A percentile compares a stretch with the other conserved stretches of the same genome.
phyloP scores from a whole-genome alignment of 2,113 vertebrate genomes.

The Hirundichthys speculiger region DNA sequence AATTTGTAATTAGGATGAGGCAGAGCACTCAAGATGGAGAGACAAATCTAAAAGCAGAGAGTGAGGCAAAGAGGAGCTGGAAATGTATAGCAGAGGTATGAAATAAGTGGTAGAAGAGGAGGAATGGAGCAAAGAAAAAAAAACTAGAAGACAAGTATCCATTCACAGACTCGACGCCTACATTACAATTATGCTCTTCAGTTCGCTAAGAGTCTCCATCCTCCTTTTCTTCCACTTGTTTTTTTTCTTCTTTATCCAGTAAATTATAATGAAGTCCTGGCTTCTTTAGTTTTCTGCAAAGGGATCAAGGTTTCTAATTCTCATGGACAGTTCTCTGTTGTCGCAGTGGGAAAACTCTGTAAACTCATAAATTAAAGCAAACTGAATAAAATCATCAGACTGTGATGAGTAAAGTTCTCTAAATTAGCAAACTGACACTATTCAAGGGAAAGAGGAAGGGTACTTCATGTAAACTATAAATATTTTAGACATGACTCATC shows the following conservation, averaged over 20 bases:
- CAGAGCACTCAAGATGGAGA: constrained; percentile 69
- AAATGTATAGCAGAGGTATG: constrained; percentile 32
- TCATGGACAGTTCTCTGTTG: background rate
- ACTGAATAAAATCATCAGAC: background rate
- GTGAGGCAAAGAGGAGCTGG: constrained; percentile 41
- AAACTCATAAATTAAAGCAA: too few relatives aligned
- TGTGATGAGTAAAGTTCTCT: constrained; percentile 4
- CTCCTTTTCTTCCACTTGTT: constrained; percentile 25
- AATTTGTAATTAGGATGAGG: constrained; percentile 80
- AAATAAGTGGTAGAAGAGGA: constrained; percentile 11
- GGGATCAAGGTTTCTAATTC: background rate
- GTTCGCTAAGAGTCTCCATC: background rate
- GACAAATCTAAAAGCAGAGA: constrained; percentile 56
- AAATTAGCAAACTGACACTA: constrained; percentile 19
- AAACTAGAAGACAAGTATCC: constrained; percentile 26
- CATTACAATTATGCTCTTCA: constrained; percentile 39
- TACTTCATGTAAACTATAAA: constrained; percentile 31
- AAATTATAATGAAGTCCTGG: constrained; percentile 18
- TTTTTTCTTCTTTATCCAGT: constrained; percentile 10
- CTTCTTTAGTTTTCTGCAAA: constrained; percentile 3
- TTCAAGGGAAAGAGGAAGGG: background rate
- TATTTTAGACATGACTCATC: constrained; percentile 40
- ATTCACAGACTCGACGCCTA: constrained; percentile 55
- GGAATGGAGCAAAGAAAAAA: too few relatives aligned
- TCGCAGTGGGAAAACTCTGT: background rate